Evolutionary conservation across 2,113 vertebrate species (phyloP).

Genomic region (Cariama cristata): DNA sequence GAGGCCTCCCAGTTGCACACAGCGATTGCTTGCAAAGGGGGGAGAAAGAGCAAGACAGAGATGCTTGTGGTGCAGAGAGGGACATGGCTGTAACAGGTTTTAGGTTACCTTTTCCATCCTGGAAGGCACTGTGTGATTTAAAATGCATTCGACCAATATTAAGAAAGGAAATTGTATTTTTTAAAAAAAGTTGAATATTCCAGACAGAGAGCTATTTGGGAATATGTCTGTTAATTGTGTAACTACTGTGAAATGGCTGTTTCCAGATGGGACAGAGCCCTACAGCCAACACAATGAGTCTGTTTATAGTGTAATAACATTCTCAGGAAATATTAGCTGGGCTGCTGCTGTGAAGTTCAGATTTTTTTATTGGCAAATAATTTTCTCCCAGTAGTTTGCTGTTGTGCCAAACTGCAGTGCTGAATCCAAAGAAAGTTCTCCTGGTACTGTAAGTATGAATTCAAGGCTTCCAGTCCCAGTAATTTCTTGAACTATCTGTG

Average conservation of each 20-base stretch:
- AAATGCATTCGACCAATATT: not conserved
- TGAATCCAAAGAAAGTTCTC: not conserved
- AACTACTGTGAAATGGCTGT: not conserved
- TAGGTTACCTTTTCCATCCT: not conserved
- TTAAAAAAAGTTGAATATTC: not conserved
- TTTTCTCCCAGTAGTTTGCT: not conserved
- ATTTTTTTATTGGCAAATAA: not conserved
- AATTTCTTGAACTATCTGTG: not conserved
- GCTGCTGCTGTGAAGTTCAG: slow-evolving; percentile 14
- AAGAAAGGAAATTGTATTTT: not conserved
- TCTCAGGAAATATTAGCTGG: not conserved
- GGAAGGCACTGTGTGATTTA: not conserved
- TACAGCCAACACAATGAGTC: not conserved
- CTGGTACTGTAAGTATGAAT: not conserved
- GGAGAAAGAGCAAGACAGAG: not conserved
- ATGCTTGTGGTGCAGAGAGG: not conserved
- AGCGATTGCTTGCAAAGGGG: rapidly evolving
- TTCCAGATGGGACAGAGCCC: slow-evolving; percentile 8
- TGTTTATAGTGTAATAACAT: not conserved
- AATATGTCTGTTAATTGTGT: not conserved
- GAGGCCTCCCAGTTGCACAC: not conserved
- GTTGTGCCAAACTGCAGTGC: not conserved
- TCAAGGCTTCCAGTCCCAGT: not conserved
- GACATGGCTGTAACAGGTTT: not conserved
- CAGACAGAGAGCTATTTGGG: not conserved